Evolutionary conservation across 2,797 vertebrate genomes (phyloP), one percentile per base, ranked within the genome.

Genomic region (Holocentrus rufus): DNA sequence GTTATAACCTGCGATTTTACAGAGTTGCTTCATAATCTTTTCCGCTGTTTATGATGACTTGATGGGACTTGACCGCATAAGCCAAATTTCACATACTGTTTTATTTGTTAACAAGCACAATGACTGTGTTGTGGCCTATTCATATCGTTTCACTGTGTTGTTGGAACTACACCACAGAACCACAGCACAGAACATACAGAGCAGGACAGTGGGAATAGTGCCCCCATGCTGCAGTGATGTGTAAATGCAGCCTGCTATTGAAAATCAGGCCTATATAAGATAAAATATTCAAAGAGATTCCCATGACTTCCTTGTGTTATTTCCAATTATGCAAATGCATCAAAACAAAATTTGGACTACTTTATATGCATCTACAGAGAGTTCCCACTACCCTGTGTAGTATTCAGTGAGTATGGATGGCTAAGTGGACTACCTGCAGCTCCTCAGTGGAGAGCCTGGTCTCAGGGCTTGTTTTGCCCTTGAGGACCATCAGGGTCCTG

Each of bases 391-490:
- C n/a, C n/a, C n/a, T n/a, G n/a, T n/a, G n/a, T n/a, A n/a, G n/a
- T n/a, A n/a, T n/a, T n/a, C 11, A 36, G 52, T 23, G 30, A 23
- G 34, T 22, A 30, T 34, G 30, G 52, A 42, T 1, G 64, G 63
- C 9, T 22, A 23, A 52, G 7, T 13, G 3, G 10, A 63, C 14
- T 90, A 98, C 98, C 96, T 98, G 96, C 34, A 99, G 91, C 57
- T 97, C 95, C 58, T 91, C 91, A 57, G 95, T 96, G 67, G 96
- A 96, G 30, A 98, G 89, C 83, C 95, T 94, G 73, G 97, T 96
- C 89, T 98, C 96, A 27, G 97, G 97, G 10, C 90, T 93, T 1
- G 92, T 90, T 90, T 95, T 98, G 59, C 94, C 93, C 87, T 93
- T 95, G 47, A 99, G 88, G 25, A 90, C 86, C 67, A 89, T 86